Conservation (phyloP, 2,797 vertebrate species). For the Tinamus major region DNA sequence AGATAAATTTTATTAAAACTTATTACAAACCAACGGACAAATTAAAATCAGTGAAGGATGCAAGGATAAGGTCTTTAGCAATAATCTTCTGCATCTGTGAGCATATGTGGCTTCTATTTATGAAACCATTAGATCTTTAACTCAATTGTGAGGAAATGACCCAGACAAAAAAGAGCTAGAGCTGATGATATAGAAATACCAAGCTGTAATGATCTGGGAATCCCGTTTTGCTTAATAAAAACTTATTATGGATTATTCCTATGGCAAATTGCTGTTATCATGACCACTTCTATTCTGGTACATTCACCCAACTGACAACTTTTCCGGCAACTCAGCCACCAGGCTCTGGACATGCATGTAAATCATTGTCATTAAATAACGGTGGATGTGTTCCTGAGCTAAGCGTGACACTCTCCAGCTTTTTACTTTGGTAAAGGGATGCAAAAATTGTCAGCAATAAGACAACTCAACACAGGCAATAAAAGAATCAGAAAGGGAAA, state of each 20-base stretch:
- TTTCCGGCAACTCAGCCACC: neutral
- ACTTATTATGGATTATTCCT: neutral
- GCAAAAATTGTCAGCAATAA: neutral
- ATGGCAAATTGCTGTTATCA: neutral
- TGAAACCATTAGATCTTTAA: slow-evolving; percentile 68
- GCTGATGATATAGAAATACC: slow-evolving; percentile 23
- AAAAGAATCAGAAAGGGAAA: neutral
- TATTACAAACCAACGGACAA: slow-evolving; percentile 64
- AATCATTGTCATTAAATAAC: neutral
- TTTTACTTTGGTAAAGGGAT: neutral
- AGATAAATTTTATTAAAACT: slow-evolving; percentile 74
- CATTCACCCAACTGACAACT: neutral
- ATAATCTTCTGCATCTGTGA: slow-evolving; percentile 59
- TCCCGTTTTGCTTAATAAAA: neutral
- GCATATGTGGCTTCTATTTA: slow-evolving; percentile 61
- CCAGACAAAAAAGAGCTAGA: slow-evolving; percentile 47
- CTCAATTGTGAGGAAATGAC: slow-evolving; percentile 61
- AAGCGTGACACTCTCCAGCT: neutral
- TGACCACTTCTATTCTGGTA: neutral
- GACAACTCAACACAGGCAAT: neutral
- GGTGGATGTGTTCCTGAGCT: neutral
- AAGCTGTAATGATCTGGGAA: slow-evolving; percentile 21
- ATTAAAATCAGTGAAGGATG: slow-evolving; percentile 68
- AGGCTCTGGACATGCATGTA: neutral
- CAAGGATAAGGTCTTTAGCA: slow-evolving; percentile 54